Conservation (phyloP, 2,113 vertebrate genomes). For the Daubentonia madagascariensis region DNA sequence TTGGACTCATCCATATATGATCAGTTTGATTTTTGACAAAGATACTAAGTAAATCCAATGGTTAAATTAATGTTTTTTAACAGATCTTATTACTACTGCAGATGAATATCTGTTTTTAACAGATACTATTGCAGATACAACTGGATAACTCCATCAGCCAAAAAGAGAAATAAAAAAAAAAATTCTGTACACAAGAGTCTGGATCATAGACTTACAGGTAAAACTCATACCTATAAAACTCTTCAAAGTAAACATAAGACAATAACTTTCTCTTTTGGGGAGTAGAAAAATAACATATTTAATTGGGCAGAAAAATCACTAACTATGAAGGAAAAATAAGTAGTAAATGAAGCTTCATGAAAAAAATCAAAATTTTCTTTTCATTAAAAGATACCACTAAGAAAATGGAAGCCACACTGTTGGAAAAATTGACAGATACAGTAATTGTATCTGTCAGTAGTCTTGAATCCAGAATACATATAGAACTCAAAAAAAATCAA, state of each 20-base stretch:
- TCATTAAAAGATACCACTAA: background rate
- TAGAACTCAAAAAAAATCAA: background rate
- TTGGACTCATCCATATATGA: background rate
- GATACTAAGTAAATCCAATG: background rate
- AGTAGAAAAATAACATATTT: background rate
- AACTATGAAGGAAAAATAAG: background rate
- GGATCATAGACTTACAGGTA: background rate
- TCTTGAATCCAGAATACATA: background rate
- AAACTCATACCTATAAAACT: background rate
- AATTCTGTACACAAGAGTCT: background rate
- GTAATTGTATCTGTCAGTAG: background rate
- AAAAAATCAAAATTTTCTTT: background rate
- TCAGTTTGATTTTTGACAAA: constrained; percentile 19
- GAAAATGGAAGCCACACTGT: background rate
- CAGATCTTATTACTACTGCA: background rate
- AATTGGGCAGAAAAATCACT: background rate
- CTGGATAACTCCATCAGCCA: background rate
- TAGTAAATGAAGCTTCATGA: background rate
- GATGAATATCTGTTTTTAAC: background rate
- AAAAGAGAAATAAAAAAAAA: background rate
- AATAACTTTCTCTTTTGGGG: background rate
- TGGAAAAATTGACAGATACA: background rate
- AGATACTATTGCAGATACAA: background rate
- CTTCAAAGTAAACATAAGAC: background rate
- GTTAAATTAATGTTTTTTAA: background rate